Conservation (phyloP, 2,888 invertebrate genomes). For the Sisyra nigra region DNA sequence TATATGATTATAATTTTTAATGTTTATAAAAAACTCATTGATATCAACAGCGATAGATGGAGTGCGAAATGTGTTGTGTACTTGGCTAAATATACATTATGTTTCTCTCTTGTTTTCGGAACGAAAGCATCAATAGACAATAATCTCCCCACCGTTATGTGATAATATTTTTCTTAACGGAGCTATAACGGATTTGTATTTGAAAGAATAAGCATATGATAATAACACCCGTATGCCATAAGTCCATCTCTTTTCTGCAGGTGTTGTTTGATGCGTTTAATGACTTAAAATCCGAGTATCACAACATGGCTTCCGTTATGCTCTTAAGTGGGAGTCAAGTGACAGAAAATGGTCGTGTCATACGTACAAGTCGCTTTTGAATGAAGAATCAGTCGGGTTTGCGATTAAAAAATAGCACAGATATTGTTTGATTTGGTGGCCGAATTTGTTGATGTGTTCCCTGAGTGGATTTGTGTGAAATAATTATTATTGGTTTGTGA, state of each 20-base stretch:
- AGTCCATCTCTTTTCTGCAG: neutral
- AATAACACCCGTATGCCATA: neutral
- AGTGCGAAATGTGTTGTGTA: too few species aligned
- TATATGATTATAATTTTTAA: too few species aligned
- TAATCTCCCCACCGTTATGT: too few species aligned
- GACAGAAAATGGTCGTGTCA: slow-evolving; percentile 8
- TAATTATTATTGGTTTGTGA: neutral
- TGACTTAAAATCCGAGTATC: slow-evolving; percentile 6
- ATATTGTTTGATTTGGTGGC: too few species aligned
- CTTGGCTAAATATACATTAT: too few species aligned
- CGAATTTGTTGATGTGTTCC: too few species aligned
- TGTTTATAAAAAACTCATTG: too few species aligned
- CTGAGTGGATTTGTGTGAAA: neutral
- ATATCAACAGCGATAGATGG: too few species aligned
- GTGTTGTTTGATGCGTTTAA: neutral
- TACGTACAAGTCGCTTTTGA: neutral
- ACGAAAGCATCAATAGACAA: too few species aligned
- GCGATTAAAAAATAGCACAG: too few species aligned
- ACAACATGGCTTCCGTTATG: slow-evolving; percentile 20
- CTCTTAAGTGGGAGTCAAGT: slow-evolving; percentile 17
- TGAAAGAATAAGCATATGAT: neutral
- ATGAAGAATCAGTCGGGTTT: too few species aligned
- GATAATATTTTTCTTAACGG: neutral
- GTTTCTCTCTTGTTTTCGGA: too few species aligned
- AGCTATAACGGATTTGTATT: neutral